Base-by-base conservation (phyloP, 2,797 vertebrate species). In the Apogon hyalosoma region DNA sequence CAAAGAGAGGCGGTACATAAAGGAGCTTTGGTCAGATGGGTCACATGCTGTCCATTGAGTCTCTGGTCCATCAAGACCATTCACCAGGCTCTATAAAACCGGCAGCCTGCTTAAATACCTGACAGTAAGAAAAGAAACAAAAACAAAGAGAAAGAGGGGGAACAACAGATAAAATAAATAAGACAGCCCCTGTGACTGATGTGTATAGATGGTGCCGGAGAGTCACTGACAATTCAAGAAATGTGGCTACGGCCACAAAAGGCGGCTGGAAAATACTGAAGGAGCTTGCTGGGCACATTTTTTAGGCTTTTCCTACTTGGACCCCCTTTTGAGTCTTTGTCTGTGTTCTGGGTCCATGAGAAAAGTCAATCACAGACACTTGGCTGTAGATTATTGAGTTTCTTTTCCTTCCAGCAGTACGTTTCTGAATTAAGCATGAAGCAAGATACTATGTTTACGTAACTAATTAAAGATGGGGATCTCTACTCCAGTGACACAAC, bases 151-250 rank as follows among this genome's bases (percentile, higher is more conserved):
- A 87, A 81, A 88, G 77, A 73, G 82, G 76, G 80, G 61, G 87
- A 85, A 92, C 90, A 94, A 94, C 86, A 92, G 93, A 90, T 91
- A 93, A 94, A 94, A 94, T 93, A 94, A 95, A 94, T 94, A 94
- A 94, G 93, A 92, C 92, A 87, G 93, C 86, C 91, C 82, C 88
- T 91, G 93, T 95, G 93, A 94, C 93, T 90, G 93, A 95, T 94
- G 93, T 93, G 91, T 93, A 91, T 92, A 88, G 91, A 92, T 93
- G 90, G 92, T 90, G 93, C 90, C 83, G 84, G 91, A 88, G 91
- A 94, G 91, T 94, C 90, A 89, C 89, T 91, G 91, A 92, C 93
- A 93, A 93, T 94, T 92, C 89, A 94, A 94, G 93, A 95, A 94
- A 94, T 93, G 93, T 94, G 93, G 87, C 86, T 84, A 72, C 33